phyloP scores from a whole-genome alignment of 2,797 vertebrate genomes.

The Uromys caudimaculatus region DNA sequence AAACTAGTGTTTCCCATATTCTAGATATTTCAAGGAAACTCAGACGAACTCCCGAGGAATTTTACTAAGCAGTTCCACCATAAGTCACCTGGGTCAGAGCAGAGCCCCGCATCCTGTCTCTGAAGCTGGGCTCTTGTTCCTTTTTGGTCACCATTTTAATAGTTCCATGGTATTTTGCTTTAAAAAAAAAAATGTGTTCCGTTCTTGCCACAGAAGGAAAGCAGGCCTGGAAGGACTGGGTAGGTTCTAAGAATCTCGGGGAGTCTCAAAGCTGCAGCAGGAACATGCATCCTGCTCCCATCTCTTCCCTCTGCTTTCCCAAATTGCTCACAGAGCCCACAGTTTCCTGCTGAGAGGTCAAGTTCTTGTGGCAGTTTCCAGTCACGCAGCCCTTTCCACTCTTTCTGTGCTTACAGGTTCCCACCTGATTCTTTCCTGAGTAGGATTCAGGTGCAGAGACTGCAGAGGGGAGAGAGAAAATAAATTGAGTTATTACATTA shows the following conservation, averaged over 20 bases:
- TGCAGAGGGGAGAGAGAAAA: neutral
- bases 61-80: neutral
- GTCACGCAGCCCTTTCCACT: neutral
- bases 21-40: slow-evolving; percentile 39
- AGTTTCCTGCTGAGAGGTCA: neutral
- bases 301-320: neutral
- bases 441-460: neutral
- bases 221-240: neutral
- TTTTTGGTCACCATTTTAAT: neutral
- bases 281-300: neutral
- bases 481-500: slow-evolving; percentile 30
- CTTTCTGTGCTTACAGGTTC: neutral
- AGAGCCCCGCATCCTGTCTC: neutral
- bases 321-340: neutral
- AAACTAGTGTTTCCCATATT: neutral
- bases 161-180: neutral
- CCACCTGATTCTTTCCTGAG: neutral
- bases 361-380: neutral
- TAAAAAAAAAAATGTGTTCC: neutral
- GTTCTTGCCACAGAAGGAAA: neutral
- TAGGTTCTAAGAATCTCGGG: neutral
- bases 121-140: neutral
- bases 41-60: neutral
- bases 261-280: neutral
- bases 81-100: neutral